A percentile compares a stretch with the other conserved stretches of the same genome.
Conservation (phyloP, 2,888 invertebrate species). For the Dolomedes plantarius region DNA sequence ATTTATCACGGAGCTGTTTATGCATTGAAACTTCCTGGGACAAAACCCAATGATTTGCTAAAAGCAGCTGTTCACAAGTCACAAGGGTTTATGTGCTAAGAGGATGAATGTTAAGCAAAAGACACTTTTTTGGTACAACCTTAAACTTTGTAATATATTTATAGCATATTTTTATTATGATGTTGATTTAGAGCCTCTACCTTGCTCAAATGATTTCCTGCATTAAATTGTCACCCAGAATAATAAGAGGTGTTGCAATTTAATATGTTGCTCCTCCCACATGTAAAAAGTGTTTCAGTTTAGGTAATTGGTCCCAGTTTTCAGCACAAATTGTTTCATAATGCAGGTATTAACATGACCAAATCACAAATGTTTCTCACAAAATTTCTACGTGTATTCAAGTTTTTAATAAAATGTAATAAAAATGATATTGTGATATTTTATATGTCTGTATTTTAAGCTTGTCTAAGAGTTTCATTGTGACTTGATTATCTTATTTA, state of each 20-base stretch:
- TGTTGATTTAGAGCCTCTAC: slow-evolving; percentile 71
- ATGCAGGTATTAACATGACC: slow-evolving; percentile 68
- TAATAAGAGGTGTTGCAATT: slow-evolving; percentile 61
- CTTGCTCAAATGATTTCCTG: slow-evolving; percentile 69
- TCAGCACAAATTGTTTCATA: slow-evolving; percentile 71
- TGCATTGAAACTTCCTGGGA: slow-evolving; percentile 50
- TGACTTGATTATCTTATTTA: slow-evolving; percentile 3
- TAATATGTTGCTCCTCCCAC: slow-evolving; percentile 66
- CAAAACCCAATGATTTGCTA: slow-evolving; percentile 34
- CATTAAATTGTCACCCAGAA: slow-evolving; percentile 52
- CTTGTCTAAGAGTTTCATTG: slow-evolving; percentile 16
- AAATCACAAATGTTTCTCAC: slow-evolving; percentile 70
- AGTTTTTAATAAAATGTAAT: slow-evolving; percentile 68
- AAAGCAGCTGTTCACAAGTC: slow-evolving; percentile 46
- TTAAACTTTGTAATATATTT: slow-evolving; percentile 73
- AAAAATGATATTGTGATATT: slow-evolving; percentile 41
- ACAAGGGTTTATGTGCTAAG: slow-evolving; percentile 52
- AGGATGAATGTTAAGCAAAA: slow-evolving; percentile 65
- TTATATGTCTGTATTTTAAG: slow-evolving; percentile 18
- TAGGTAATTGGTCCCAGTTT: slow-evolving; percentile 67
- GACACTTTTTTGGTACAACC: slow-evolving; percentile 71
- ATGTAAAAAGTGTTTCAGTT: slow-evolving; percentile 61
- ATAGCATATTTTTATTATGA: slow-evolving; percentile 73
- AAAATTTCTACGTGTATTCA: slow-evolving; percentile 71
- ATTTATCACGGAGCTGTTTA: slow-evolving; percentile 52